Conservation (phyloP, 2,797 vertebrate species). For the Halcyon smyrnensis region DNA sequence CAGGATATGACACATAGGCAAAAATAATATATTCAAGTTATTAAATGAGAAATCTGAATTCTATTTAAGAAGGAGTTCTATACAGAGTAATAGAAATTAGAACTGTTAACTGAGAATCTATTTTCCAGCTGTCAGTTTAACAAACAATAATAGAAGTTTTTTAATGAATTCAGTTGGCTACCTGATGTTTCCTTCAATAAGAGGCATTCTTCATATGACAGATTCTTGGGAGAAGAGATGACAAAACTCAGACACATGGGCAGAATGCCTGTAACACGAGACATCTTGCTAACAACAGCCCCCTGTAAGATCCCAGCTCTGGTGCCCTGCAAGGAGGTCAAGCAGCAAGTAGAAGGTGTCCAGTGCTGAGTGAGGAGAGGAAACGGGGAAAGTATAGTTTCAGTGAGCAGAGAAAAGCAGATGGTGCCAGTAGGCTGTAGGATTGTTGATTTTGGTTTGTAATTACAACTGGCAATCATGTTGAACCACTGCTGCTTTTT, state of each 20-base stretch:
- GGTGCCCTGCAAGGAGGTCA: neutral
- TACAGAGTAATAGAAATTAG: constrained; percentile 8
- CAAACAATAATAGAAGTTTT: neutral
- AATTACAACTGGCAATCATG: constrained; percentile 34
- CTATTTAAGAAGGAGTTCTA: neutral
- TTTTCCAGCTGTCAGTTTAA: constrained; percentile 29
- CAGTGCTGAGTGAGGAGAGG: neutral
- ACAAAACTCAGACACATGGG: neutral
- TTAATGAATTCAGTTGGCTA: neutral
- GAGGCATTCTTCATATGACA: neutral
- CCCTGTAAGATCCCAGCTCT: neutral
- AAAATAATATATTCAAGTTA: constrained; percentile 38
- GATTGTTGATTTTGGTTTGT: constrained; percentile 40
- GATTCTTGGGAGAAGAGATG: neutral
- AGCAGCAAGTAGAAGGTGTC: neutral
- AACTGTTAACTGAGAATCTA: constrained; percentile 5
- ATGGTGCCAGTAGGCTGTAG: neutral
- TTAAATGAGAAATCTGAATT: constrained; percentile 17
- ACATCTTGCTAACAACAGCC: neutral
- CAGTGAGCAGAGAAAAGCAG: neutral
- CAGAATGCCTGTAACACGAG: neutral
- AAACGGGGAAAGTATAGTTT: neutral
- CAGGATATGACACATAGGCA: neutral
- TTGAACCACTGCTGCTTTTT: constrained; percentile 21
- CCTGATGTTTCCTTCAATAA: neutral